Percentiles rank a stretch among this genome's conserved stretches.
Evolutionary conservation across 1,140 invertebrate species (phyloP).

Genomic region (roundworm (Caenorhabditis elegans)): DNA sequence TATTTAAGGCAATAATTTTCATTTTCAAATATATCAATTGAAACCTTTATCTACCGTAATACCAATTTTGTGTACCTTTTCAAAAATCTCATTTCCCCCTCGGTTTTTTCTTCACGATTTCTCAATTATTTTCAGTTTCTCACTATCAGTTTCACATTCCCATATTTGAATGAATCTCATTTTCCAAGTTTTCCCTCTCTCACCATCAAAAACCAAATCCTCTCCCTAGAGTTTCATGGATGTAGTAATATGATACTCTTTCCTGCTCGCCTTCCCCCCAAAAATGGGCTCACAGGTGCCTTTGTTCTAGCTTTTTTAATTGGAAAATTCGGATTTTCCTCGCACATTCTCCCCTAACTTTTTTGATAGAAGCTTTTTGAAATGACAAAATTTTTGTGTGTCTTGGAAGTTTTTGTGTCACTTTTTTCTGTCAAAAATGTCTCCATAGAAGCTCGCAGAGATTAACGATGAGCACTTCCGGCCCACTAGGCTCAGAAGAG

Average conservation of each 20-base stretch:
- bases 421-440: background rate
- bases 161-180: background rate
- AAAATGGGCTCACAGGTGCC: constrained; percentile 19
- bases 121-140: too few relatives aligned
- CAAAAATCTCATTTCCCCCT: background rate
- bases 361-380: too few relatives aligned
- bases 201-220: background rate
- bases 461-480: constrained; percentile 20
- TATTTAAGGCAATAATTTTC: too few relatives aligned
- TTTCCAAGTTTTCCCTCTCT: background rate
- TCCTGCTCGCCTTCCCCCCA: too few relatives aligned
- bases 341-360: background rate
- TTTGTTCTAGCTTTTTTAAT: background rate
- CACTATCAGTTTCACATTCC: too few relatives aligned
- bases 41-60: too few relatives aligned
- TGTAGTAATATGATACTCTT: too few relatives aligned
- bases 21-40: too few relatives aligned
- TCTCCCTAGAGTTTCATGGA: background rate
- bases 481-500: background rate
- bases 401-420: background rate
- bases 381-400: background rate
- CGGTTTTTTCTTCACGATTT: too few relatives aligned
- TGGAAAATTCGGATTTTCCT: too few relatives aligned
- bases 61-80: too few relatives aligned
- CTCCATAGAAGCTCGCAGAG: background rate